phyloP scores from a whole-genome alignment of 2,888 invertebrate species.

The Lasioglossum zephyrum region DNA sequence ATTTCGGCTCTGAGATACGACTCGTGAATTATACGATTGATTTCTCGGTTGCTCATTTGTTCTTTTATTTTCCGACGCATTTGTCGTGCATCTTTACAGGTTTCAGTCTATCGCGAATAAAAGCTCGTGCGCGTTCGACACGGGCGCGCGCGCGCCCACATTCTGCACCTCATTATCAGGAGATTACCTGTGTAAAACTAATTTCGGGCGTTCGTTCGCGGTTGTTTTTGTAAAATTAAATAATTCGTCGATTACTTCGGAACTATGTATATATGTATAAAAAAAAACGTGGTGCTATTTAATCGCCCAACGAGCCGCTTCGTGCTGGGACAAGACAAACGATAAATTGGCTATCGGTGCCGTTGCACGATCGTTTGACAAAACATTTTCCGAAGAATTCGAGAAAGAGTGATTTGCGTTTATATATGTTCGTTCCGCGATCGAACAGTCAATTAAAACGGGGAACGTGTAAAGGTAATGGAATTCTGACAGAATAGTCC shows the following conservation, averaged over 20 bases:
- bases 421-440: constrained; percentile 19
- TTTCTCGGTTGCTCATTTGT: background rate
- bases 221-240: constrained; percentile 46
- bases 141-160: background rate
- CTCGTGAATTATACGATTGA: background rate
- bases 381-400: background rate
- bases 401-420: background rate
- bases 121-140: constrained; percentile 6
- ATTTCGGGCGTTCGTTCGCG: constrained; percentile 33
- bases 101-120: background rate
- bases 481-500: constrained; percentile 39
- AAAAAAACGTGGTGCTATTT: constrained; percentile 26
- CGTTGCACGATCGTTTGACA: background rate
- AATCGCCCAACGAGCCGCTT: constrained; percentile 24
- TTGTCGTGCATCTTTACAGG: background rate
- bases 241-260: constrained; percentile 42
- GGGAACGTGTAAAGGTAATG: constrained; percentile 20
- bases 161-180: constrained; percentile 25
- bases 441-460: constrained; percentile 17
- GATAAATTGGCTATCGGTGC: background rate
- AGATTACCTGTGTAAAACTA: constrained; percentile 36
- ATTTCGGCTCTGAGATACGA: background rate
- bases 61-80: constrained; percentile 10
- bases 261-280: background rate
- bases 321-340: background rate